These are phyloP conservation scores for Tragelaphus scriptus DNA, from an alignment of 2,113 vertebrate genomes.

Conservation along the genomic window DNA sequence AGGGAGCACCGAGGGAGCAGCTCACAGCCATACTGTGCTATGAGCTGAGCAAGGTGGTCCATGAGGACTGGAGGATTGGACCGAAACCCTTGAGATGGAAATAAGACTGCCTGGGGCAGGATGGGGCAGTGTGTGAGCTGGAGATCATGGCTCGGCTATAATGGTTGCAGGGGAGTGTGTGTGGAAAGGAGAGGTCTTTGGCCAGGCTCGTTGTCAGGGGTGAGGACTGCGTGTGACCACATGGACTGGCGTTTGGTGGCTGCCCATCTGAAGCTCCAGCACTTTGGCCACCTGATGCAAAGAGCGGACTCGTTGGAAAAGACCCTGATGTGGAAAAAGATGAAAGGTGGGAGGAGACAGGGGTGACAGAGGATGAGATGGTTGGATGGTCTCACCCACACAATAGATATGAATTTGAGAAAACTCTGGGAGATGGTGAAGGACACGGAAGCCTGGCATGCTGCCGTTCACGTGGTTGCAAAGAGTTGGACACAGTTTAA, in stretches of 20 bases:
- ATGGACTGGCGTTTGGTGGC: neutral
- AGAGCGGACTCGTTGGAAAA: neutral
- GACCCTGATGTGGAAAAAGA: neutral
- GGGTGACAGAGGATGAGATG: neutral
- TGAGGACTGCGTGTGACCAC: conserved; percentile 65
- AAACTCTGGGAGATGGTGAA: neutral
- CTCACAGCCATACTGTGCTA: conserved; percentile 59
- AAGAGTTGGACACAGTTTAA: neutral
- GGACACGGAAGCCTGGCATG: neutral
- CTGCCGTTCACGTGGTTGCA: neutral
- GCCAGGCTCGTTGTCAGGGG: conserved; percentile 84
- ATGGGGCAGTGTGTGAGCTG: conserved; percentile 74
- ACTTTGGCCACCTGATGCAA: neutral
- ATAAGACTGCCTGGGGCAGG: conserved; percentile 83
- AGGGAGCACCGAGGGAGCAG: conserved; percentile 40
- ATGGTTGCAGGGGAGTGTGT: conserved; percentile 81
- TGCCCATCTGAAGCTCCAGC: neutral
- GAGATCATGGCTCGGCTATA: conserved; percentile 77
- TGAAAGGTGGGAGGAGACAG: neutral
- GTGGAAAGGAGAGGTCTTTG: conserved; percentile 83
- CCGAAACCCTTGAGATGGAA: neutral
- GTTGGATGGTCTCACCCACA: neutral
- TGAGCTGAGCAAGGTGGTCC: conserved; percentile 64
- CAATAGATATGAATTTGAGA: neutral
- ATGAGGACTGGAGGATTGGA: conserved; percentile 76